Percentiles rank a stretch among this genome's conserved stretches.
Evolutionary conservation across 2,113 vertebrate species (phyloP).

Genomic region (Dasypus novemcinctus): DNA sequence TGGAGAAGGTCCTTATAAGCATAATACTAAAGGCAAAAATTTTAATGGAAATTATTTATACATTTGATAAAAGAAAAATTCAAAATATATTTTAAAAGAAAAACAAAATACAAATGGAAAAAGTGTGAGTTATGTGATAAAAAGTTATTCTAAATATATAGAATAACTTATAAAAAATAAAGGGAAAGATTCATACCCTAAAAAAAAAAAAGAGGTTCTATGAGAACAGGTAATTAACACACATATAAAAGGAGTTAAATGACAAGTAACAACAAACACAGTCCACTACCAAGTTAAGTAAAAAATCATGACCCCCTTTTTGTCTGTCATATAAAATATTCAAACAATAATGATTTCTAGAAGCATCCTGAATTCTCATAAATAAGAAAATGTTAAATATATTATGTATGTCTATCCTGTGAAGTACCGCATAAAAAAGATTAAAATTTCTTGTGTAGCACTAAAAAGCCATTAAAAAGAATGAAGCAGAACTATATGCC

Average conservation of each 20-base stretch:
- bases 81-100: too few species aligned
- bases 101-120: not conserved
- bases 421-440: not conserved
- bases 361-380: not conserved
- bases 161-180: too few species aligned
- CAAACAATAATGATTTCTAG: not conserved
- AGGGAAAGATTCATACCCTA: not conserved
- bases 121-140: not conserved
- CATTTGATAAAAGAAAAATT: not conserved
- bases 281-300: not conserved
- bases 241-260: not conserved
- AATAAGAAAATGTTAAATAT: slow-evolving; percentile 19
- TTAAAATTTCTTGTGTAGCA: not conserved
- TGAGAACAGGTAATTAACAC: not conserved
- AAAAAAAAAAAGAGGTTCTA: not conserved
- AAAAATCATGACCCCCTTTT: not conserved
- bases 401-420: not conserved
- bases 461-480: not conserved
- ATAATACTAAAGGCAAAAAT: not conserved
- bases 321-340: not conserved
- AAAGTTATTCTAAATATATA: not conserved
- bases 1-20: not conserved
- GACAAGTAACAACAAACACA: not conserved
- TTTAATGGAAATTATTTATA: not conserved
- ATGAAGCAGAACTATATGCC: not conserved